Conservation (phyloP, 2,888 invertebrate genomes). For the Tetragonula carbonaria region DNA sequence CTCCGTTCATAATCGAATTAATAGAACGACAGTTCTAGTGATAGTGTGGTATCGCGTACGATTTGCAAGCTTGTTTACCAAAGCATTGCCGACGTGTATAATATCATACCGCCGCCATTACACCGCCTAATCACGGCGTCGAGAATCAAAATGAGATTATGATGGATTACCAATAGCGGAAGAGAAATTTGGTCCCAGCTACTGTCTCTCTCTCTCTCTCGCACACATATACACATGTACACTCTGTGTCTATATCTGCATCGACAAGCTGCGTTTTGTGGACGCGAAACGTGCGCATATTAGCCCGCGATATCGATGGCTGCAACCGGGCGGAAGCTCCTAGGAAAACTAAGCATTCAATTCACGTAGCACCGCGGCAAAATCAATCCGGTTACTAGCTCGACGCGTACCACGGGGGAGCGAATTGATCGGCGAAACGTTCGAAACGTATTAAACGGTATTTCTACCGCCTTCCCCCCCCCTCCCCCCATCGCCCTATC, state of each 20-base stretch:
- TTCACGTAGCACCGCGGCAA: slow-evolving; percentile 68
- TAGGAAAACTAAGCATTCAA: slow-evolving; percentile 64
- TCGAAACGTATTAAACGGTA: slow-evolving; percentile 43
- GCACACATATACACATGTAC: too few relatives aligned
- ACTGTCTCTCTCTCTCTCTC: neutral
- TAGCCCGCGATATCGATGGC: slow-evolving; percentile 35
- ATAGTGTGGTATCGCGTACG: neutral
- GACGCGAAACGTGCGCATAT: slow-evolving; percentile 41
- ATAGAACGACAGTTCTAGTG: neutral
- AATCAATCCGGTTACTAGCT: slow-evolving; percentile 71
- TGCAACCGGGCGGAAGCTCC: slow-evolving; percentile 33
- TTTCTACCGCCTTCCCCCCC: neutral
- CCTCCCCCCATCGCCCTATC: too few relatives aligned
- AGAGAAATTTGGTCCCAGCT: slow-evolving; percentile 24
- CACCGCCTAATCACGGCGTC: slow-evolving; percentile 15
- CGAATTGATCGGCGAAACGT: slow-evolving; percentile 39
- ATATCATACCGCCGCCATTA: slow-evolving; percentile 27
- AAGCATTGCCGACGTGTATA: slow-evolving; percentile 6
- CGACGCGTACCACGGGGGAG: slow-evolving; percentile 31
- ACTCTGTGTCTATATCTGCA: neutral
- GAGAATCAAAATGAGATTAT: slow-evolving; percentile 51
- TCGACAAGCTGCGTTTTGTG: slow-evolving; percentile 15
- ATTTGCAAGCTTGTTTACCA: slow-evolving; percentile 42
- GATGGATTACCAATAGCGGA: slow-evolving; percentile 39
- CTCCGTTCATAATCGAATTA: slow-evolving; percentile 15